Percentiles rank a stretch among this genome's conserved stretches.
phyloP scores from a whole-genome alignment of 2,113 vertebrate species.

The Proteles cristata region DNA sequence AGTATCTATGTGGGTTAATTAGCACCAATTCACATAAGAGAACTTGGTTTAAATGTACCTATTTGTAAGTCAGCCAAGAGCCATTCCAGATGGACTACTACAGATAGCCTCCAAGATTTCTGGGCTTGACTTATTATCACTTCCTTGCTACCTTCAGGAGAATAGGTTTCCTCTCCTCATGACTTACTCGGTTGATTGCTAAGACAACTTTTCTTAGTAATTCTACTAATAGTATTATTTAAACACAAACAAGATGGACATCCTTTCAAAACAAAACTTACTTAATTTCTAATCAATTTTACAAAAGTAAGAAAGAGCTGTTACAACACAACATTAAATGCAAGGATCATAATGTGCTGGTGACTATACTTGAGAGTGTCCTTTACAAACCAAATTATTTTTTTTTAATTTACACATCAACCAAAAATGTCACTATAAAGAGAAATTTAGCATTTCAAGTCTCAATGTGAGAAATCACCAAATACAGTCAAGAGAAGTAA shows the following conservation, averaged over 20 bases:
- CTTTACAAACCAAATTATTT: background rate
- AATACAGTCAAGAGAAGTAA: background rate
- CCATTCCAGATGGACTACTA: constrained; percentile 45
- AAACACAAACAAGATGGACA: background rate
- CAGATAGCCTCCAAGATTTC: constrained; percentile 49
- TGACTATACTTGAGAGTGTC: background rate
- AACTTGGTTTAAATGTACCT: constrained; percentile 37
- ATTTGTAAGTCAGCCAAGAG: constrained; percentile 58
- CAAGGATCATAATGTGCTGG: background rate
- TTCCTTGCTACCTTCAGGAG: constrained; percentile 1
- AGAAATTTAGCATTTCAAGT: background rate
- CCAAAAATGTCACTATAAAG: background rate
- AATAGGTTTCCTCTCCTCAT: constrained; percentile 22
- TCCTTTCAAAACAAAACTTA: constrained; percentile 9
- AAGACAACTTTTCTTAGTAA: constrained; percentile 42
- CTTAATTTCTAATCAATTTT: constrained; percentile 31
- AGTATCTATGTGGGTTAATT: constrained; percentile 47
- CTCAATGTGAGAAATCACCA: background rate
- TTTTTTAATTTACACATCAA: background rate
- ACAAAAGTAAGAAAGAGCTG: background rate
- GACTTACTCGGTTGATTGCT: constrained; percentile 21
- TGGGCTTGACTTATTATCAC: background rate
- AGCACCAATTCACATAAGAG: constrained; percentile 53
- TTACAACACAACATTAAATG: background rate
- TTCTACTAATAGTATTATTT: background rate